Evolutionary conservation across 2,113 vertebrate species (phyloP).

Genomic region (Nycticebus coucang): DNA sequence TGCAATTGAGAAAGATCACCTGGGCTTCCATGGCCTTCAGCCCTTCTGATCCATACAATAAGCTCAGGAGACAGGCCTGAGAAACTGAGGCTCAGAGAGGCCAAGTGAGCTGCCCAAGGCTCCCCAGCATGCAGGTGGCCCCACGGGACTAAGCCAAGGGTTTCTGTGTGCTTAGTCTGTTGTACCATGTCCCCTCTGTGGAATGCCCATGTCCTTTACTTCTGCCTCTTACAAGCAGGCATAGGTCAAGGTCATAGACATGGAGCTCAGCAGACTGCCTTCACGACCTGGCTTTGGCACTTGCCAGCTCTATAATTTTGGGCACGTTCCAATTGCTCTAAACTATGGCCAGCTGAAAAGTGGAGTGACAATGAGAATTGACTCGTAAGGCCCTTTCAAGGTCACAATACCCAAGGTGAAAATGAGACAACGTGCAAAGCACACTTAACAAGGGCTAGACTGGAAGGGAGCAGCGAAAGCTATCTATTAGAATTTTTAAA

Average conservation of each 20-base stretch:
- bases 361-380: background rate
- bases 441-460: fast-evolving
- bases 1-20: background rate
- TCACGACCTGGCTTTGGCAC: background rate
- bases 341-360: background rate
- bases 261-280: background rate
- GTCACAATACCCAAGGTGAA: background rate
- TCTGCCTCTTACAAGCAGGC: background rate
- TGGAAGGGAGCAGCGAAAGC: background rate
- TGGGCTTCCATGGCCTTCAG: background rate
- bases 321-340: background rate
- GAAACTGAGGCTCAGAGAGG: background rate
- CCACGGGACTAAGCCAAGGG: background rate
- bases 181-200: fast-evolving
- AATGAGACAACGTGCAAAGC: fast-evolving
- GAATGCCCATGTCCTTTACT: background rate
- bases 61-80: background rate
- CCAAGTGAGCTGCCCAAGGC: background rate
- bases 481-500: background rate
- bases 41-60: background rate
- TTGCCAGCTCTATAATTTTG: background rate
- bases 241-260: background rate
- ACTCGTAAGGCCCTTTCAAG: background rate
- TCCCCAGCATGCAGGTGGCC: background rate
- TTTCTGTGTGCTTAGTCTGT: background rate